phyloP scores from a whole-genome alignment of 2,888 invertebrate species.

The Pyrrhosoma nymphula region DNA sequence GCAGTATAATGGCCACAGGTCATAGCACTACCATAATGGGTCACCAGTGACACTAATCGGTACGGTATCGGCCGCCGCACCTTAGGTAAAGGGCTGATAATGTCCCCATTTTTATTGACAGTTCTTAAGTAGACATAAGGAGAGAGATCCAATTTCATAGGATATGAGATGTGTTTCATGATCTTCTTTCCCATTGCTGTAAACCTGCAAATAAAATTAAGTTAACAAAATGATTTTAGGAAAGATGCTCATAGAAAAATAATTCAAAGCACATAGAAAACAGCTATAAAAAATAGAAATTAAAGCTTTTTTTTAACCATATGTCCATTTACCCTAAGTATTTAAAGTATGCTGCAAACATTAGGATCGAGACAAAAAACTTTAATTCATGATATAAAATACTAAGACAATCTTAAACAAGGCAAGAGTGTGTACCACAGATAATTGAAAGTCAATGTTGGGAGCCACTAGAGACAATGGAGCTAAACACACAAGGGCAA shows the following conservation, averaged over 20 bases:
- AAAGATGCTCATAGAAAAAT: not conserved
- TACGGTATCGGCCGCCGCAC: slow-evolving; percentile 81
- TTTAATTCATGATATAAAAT: too few species aligned
- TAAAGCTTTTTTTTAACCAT: too few species aligned
- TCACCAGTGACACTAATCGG: slow-evolving; percentile 92
- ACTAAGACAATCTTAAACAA: too few species aligned
- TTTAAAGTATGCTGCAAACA: too few species aligned
- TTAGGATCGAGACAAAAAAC: too few species aligned
- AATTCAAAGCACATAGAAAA: too few species aligned
- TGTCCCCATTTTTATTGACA: not conserved
- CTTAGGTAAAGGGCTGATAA: slow-evolving; percentile 57
- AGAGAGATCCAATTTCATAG: slow-evolving; percentile 88
- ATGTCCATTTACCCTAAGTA: too few species aligned
- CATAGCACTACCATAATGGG: slow-evolving; percentile 94
- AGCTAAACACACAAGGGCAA: too few species aligned
- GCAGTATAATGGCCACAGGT: slow-evolving; percentile 98
- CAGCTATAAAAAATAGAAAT: too few species aligned
- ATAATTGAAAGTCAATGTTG: too few species aligned
- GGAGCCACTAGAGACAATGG: too few species aligned
- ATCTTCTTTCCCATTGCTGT: slow-evolving; percentile 92
- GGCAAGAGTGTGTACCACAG: too few species aligned
- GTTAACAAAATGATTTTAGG: not conserved
- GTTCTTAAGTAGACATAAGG: slow-evolving; percentile 78
- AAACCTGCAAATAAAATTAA: slow-evolving; percentile 79
- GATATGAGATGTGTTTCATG: slow-evolving; percentile 90